Base-by-base conservation (phyloP, 2,888 invertebrate species). In the Matsumyia berberina region DNA sequence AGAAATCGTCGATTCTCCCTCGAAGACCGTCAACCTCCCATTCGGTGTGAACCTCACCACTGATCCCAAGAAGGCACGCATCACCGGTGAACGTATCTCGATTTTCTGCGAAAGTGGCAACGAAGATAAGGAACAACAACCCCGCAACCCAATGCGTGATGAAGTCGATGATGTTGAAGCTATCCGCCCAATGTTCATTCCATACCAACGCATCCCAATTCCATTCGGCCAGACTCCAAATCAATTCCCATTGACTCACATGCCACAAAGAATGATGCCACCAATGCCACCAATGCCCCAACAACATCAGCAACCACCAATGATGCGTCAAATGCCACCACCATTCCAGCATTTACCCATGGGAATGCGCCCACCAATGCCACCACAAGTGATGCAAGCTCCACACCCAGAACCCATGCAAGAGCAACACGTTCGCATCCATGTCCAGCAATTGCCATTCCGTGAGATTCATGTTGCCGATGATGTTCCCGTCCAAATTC, bases 81-180 rank as follows among this genome's bases (percentile, higher is more conserved):
- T 95, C 86, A 96, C 96, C 78, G 97, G 97, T 8, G 97, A 97
- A 92, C 94, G 96, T 77, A 96, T 97, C 92, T 95, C 96, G 35
- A 97, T 97, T 90, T 95, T 96, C 90, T 97, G 97, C 90, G 96
- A 97, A 90, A 96, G 96, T 88, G 97, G 96, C 73, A 89, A 90
- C 39, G 91, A 91, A 69, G 78, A 78, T 11, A 76, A 72, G 42
- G 88, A 88, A 17, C 87, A 87, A 39, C 79, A 86, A 15, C 60
- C 87, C 1, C 86, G 87, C 58, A 46, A 86, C 17, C 80, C 81
- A 17, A 80, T 87, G 66, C 89, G 90, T 12, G 90, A 90, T 24
- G 89, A 89, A 2, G 89, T 90, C 39, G 91, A 91, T 55, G 91
- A 91, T 73, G 87, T 87, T 15, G 91, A 92, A 88, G 89, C 90